phyloP scores from a whole-genome alignment of 2,113 vertebrate species.

The Reinhardtius hippoglossoides region DNA sequence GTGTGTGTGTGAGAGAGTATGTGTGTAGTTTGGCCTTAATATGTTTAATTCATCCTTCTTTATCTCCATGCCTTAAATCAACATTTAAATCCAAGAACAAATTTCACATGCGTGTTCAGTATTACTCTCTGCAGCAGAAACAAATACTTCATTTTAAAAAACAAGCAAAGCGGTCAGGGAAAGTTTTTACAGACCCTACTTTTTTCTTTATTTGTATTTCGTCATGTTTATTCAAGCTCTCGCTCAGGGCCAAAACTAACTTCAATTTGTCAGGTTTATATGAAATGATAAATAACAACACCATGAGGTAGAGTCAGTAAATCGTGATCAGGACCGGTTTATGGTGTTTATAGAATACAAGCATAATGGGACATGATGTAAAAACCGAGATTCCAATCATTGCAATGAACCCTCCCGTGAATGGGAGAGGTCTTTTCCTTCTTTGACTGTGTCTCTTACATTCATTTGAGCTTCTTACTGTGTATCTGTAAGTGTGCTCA shows the following conservation, averaged over 20 bases:
- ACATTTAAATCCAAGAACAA: conserved; percentile 21
- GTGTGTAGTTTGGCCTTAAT: background rate
- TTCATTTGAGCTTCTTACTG: background rate
- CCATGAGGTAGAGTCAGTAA: background rate
- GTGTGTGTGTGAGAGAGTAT: background rate
- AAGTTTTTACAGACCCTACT: conserved; percentile 1
- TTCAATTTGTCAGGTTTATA: background rate
- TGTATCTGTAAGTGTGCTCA: background rate
- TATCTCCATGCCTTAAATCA: conserved; percentile 20
- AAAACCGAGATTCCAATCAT: background rate
- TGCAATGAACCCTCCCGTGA: background rate
- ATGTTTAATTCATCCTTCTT: background rate
- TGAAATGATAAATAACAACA: background rate
- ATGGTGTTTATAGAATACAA: background rate
- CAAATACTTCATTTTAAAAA: conserved; percentile 13
- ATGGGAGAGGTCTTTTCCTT: background rate
- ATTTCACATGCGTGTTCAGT: conserved; percentile 3
- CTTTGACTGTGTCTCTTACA: no score
- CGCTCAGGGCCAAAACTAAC: background rate
- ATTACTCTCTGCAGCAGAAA: conserved; percentile 22
- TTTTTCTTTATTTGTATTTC: conserved; percentile 20
- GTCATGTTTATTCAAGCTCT: conserved; percentile 7
- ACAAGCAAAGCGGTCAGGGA: background rate
- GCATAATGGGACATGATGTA: background rate
- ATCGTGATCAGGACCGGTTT: background rate